Evolutionary conservation across 2,113 vertebrate species (phyloP).

Genomic region (Aegotheles bennettii): DNA sequence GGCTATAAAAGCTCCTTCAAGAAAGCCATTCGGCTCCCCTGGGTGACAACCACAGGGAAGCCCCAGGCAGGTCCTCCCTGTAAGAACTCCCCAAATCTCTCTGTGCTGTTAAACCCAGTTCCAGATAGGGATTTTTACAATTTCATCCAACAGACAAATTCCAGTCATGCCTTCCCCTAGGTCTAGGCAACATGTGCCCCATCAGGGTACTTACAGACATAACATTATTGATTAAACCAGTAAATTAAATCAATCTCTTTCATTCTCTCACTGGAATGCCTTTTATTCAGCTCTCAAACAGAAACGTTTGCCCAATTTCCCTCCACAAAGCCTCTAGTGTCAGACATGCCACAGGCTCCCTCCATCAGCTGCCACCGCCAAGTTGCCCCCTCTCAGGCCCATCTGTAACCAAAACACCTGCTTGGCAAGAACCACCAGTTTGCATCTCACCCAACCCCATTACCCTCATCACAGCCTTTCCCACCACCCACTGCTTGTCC

Average conservation of each 20-base stretch:
- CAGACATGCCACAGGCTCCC: background rate
- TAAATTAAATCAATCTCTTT: background rate
- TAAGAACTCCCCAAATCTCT: background rate
- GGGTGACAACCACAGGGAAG: background rate
- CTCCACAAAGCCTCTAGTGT: background rate
- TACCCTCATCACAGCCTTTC: background rate
- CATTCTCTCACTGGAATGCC: background rate
- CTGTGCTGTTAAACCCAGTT: background rate
- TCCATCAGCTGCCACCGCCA: fast-evolving
- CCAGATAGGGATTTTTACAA: background rate
- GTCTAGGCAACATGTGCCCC: background rate
- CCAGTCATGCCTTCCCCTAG: background rate
- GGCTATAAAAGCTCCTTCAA: background rate
- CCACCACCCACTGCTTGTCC: background rate
- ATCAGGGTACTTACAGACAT: background rate
- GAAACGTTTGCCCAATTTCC: background rate
- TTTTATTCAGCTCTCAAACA: background rate
- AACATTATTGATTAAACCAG: background rate
- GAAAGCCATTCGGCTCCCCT: background rate
- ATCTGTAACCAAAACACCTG: background rate
- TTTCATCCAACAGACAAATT: background rate
- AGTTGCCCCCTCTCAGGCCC: background rate
- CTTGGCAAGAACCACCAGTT: background rate
- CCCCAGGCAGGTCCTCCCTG: fast-evolving
- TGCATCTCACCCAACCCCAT: background rate